A percentile compares a stretch with the other conserved stretches of the same genome.
Conservation (phyloP, 2,888 invertebrate species). For the Philopedon plagiatum region DNA sequence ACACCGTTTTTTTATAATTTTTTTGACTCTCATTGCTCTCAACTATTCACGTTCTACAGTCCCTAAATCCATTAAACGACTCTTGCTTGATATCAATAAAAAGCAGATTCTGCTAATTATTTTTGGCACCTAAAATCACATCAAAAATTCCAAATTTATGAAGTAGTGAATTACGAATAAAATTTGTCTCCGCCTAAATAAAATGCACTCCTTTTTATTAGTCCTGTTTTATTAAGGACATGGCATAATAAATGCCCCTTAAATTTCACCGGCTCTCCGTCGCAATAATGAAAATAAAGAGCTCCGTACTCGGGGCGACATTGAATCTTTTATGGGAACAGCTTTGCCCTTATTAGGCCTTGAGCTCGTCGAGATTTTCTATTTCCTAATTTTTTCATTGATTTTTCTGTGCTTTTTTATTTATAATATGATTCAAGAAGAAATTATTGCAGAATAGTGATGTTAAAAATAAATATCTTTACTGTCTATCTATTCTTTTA, state of each 20-base stretch:
- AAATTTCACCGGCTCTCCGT: constrained; percentile 10
- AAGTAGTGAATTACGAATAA: not conserved
- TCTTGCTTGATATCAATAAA: too few relatives aligned
- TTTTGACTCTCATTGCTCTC: too few relatives aligned
- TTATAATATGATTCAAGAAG: too few relatives aligned
- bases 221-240: constrained; percentile 16
- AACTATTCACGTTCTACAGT: too few relatives aligned
- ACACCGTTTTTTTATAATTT: too few relatives aligned
- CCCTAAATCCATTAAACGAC: too few relatives aligned
- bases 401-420: too few relatives aligned
- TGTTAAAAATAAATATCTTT: too few relatives aligned
- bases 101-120: too few relatives aligned
- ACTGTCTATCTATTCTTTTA: too few relatives aligned
- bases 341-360: constrained; percentile 18
- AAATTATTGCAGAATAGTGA: too few relatives aligned
- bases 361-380: constrained; percentile 7
- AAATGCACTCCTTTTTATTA: constrained; percentile 14
- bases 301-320: constrained; percentile 16
- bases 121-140: not conserved
- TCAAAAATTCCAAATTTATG: not conserved
- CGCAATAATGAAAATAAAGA: constrained; percentile 20
- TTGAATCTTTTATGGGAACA: constrained; percentile 18
- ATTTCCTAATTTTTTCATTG: constrained; percentile 4
- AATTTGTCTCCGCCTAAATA: constrained; percentile 9
- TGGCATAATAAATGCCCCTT: constrained; percentile 20